These are phyloP conservation scores for Lordiphosa collinella DNA, from an alignment of 1,140 invertebrate species.

Conservation along the genomic window DNA sequence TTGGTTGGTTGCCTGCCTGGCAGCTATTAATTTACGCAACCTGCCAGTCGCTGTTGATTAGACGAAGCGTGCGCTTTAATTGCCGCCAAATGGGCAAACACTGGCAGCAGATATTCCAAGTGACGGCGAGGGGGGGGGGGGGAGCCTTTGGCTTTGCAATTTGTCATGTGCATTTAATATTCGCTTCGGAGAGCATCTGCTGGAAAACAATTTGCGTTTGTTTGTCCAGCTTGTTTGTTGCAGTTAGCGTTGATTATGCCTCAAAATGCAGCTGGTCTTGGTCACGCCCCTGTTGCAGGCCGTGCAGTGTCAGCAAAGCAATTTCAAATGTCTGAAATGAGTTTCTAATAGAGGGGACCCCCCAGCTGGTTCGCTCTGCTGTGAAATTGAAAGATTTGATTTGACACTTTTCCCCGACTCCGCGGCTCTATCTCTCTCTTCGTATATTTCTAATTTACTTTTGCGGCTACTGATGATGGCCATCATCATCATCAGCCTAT, in stretches of 20 bases:
- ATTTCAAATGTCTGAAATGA: conserved; percentile 62
- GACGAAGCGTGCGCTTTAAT: conserved; percentile 75
- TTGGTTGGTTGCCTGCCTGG: conserved; percentile 36
- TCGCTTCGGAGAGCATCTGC: conserved; percentile 27
- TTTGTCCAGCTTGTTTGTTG: conserved; percentile 76
- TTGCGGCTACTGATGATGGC: conserved; percentile 54
- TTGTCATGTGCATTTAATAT: conserved; percentile 76
- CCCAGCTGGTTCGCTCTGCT: conserved; percentile 60
- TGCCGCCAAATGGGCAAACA: conserved; percentile 67
- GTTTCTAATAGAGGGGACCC: conserved; percentile 31
- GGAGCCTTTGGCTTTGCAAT: conserved; percentile 50
- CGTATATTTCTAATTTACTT: conserved; percentile 52
- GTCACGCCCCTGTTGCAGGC: conserved; percentile 47
- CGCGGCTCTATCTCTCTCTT: conserved; percentile 12
- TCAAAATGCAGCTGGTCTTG: conserved; percentile 29
- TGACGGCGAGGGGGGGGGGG: not conserved
- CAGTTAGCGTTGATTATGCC: conserved; percentile 74
- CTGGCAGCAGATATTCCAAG: conserved; percentile 24
- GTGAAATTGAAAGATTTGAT: conserved; percentile 64
- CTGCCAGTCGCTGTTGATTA: conserved; percentile 74
- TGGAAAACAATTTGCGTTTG: conserved; percentile 71
- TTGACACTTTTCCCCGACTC: conserved; percentile 52
- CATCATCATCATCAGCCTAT: conserved; percentile 37
- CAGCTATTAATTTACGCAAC: conserved; percentile 73
- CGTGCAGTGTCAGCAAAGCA: conserved; percentile 66